A percentile compares a stretch with the other conserved stretches of the same genome.
Evolutionary conservation across 2,888 invertebrate species (phyloP).

Genomic region (Lithophane leautieri): DNA sequence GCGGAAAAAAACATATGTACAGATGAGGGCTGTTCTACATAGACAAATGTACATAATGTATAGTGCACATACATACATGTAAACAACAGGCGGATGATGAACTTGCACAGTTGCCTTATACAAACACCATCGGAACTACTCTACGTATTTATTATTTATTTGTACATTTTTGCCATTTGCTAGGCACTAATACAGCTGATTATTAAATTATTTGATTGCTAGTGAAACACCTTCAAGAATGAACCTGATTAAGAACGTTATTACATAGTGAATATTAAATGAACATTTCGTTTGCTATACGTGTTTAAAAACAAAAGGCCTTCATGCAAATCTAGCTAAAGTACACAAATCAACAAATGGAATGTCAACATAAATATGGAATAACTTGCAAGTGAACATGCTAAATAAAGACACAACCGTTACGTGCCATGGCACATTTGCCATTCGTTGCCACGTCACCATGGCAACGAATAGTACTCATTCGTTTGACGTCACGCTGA

Average conservation of each 20-base stretch:
- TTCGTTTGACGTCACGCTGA: background rate
- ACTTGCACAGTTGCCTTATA: conserved; percentile 12
- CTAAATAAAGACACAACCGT: background rate
- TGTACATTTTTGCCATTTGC: conserved; percentile 8
- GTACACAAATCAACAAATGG: background rate
- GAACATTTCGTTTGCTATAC: background rate
- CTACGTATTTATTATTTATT: conserved; percentile 21
- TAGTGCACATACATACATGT: background rate
- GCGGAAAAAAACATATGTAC: background rate
- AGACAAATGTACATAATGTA: conserved; percentile 8
- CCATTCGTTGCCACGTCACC: no score
- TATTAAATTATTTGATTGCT: conserved; percentile 10
- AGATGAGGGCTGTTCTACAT: background rate
- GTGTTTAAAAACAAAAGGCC: background rate
- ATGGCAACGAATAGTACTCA: conserved; percentile 1
- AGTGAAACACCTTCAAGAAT: background rate
- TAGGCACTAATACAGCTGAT: background rate
- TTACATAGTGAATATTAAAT: background rate
- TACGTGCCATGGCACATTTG: background rate
- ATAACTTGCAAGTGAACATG: conserved; percentile 1
- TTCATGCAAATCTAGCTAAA: conserved; percentile 2
- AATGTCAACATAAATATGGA: background rate
- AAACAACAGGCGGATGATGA: background rate
- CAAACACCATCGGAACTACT: background rate
- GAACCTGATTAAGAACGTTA: background rate